phyloP scores from a whole-genome alignment of 2,888 invertebrate genomes.

The Actias luna region DNA sequence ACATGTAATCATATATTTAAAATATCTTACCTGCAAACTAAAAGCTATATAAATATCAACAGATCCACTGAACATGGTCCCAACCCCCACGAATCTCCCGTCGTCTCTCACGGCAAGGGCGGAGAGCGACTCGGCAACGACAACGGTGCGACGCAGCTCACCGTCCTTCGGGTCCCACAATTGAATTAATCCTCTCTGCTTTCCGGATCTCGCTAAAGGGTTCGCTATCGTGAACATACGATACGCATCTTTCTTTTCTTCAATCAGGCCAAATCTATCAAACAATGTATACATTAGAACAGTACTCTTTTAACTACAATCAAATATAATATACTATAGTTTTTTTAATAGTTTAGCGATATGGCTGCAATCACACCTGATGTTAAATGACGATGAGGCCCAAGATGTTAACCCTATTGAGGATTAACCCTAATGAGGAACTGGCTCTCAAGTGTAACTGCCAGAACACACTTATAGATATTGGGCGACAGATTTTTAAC shows the following conservation, averaged over 20 bases:
- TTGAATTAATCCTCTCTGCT: conserved; percentile 88
- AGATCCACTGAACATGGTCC: conserved; percentile 96
- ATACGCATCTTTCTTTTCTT: conserved; percentile 84
- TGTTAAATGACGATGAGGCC: too few species aligned
- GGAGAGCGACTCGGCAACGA: conserved; percentile 88
- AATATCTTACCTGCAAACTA: conserved; percentile 91
- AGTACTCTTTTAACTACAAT: not conserved
- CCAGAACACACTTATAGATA: too few species aligned
- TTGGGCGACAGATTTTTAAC: too few species aligned
- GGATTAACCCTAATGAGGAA: too few species aligned
- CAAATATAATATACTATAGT: not conserved
- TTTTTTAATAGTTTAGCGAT: too few species aligned
- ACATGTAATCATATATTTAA: too few species aligned
- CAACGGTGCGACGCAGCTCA: conserved; percentile 77
- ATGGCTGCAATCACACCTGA: too few species aligned
- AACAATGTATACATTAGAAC: not conserved
- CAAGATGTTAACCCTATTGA: too few species aligned
- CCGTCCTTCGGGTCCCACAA: conserved; percentile 86
- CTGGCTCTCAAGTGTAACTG: too few species aligned
- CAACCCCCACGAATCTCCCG: conserved; percentile 95
- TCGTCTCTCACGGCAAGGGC: conserved; percentile 94
- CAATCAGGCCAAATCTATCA: conserved; percentile 86
- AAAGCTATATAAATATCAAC: conserved; percentile 95
- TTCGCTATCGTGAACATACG: conserved; percentile 91
- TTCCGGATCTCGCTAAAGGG: conserved; percentile 87